phyloP scores from a whole-genome alignment of 2,113 vertebrate genomes.

The Chaenogobius annularis region DNA sequence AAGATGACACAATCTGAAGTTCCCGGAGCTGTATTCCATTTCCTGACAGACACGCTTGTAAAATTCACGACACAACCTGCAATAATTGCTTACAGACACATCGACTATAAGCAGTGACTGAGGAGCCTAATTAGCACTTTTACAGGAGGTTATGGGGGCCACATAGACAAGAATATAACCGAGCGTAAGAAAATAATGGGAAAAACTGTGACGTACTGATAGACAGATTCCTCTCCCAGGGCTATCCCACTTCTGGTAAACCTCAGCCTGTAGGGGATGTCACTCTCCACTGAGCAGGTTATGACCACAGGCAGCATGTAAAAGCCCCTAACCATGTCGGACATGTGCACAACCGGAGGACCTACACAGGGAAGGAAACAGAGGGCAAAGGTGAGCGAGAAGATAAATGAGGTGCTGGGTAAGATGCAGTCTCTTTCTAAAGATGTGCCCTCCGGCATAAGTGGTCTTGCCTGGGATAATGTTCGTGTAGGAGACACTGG shows the following conservation, averaged over 20 bases:
- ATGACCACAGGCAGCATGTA: constrained; percentile 79
- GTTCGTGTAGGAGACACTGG: constrained; percentile 89
- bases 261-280: constrained; percentile 84
- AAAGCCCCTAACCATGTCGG: constrained; percentile 77
- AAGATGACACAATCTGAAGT: constrained; percentile 54
- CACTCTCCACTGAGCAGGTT: constrained; percentile 83
- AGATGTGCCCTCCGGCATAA: constrained; percentile 7
- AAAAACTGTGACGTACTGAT: constrained; percentile 77
- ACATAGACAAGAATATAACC: constrained; percentile 18
- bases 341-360: constrained; percentile 85
- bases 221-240: constrained; percentile 79
- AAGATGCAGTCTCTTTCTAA: constrained; percentile 18
- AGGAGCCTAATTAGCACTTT: constrained; percentile 42
- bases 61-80: constrained; percentile 31
- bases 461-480: constrained; percentile 80
- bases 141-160: constrained; percentile 27
- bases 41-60: constrained; percentile 54
- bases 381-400: constrained; percentile 41
- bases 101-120: constrained; percentile 22
- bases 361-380: constrained; percentile 68
- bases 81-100: constrained; percentile 49
- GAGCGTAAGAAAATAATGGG: constrained; percentile 23
- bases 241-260: constrained; percentile 75
- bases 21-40: constrained; percentile 31
- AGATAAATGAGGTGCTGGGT: constrained; percentile 59